These are phyloP conservation scores for Drosophila falleni DNA, from an alignment of 2,888 invertebrate species.

Conservation along the genomic window DNA sequence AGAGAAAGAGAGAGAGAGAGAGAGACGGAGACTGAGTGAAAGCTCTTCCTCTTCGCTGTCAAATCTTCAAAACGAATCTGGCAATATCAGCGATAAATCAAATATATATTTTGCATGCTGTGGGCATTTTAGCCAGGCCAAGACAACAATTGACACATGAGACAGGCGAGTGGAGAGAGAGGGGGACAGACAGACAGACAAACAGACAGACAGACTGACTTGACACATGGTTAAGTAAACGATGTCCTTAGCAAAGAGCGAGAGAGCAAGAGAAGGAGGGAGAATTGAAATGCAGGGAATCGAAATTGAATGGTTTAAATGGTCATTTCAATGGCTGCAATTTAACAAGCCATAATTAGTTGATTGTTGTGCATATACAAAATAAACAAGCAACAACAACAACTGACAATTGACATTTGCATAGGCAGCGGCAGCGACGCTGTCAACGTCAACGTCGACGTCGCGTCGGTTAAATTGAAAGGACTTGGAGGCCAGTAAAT, in stretches of 20 bases:
- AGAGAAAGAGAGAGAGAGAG: background rate
- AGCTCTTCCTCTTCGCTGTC: slow-evolving; percentile 28
- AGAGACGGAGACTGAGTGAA: slow-evolving; percentile 32
- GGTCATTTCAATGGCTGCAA: slow-evolving; percentile 82
- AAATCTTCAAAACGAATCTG: slow-evolving; percentile 7
- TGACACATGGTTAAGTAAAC: background rate
- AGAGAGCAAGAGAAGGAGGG: background rate
- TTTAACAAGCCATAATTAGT: slow-evolving; percentile 82
- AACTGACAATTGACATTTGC: slow-evolving; percentile 82
- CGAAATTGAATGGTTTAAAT: slow-evolving; percentile 83
- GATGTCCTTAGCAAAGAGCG: background rate
- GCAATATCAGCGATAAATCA: slow-evolving; percentile 53
- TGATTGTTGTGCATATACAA: slow-evolving; percentile 76
- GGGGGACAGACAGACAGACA: no score
- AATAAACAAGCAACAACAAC: slow-evolving; percentile 64
- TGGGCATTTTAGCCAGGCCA: slow-evolving; percentile 8
- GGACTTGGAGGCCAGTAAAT: slow-evolving; percentile 57
- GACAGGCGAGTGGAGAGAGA: slow-evolving; percentile 10
- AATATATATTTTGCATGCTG: slow-evolving; percentile 46
- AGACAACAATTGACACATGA: slow-evolving; percentile 49
- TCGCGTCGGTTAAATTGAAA: slow-evolving; percentile 74
- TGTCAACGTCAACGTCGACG: slow-evolving; percentile 38
- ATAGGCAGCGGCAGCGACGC: slow-evolving; percentile 45
- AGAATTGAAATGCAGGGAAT: slow-evolving; percentile 28
- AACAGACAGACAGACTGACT: no score